Evolutionary conservation across 2,797 vertebrate genomes (phyloP).

Genomic region (Paguma larvata): DNA sequence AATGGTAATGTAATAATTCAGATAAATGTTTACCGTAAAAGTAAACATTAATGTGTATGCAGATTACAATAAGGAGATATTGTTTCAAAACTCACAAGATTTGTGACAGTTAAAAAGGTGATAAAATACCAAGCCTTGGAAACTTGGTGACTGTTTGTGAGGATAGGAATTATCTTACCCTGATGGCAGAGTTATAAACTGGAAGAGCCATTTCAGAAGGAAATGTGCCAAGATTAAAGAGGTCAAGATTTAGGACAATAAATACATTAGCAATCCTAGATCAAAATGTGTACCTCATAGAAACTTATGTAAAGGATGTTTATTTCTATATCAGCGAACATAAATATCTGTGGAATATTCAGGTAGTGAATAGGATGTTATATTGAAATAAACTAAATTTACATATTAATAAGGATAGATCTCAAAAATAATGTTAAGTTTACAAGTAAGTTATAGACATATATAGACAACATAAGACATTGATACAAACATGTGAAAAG

Average conservation of each 20-base stretch:
- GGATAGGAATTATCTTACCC: not conserved
- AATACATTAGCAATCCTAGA: not conserved
- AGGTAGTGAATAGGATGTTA: not conserved
- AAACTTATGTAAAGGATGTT: not conserved
- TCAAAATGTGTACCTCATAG: not conserved
- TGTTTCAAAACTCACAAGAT: not conserved
- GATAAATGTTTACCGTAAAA: not conserved
- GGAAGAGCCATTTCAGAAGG: not conserved
- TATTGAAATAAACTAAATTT: slow-evolving; percentile 29
- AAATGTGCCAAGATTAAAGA: not conserved
- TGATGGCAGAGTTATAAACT: not conserved
- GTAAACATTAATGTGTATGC: not conserved
- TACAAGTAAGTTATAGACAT: not conserved
- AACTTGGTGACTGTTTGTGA: not conserved
- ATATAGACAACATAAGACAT: not conserved
- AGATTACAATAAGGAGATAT: not conserved
- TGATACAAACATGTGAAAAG: not conserved
- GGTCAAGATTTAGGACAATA: not conserved
- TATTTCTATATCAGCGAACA: not conserved
- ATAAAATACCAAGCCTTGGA: not conserved
- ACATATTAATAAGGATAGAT: not conserved
- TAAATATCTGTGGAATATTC: slow-evolving; percentile 2
- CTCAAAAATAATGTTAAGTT: not conserved
- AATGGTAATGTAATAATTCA: too few relatives aligned
- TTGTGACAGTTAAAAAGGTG: not conserved